phyloP scores from a whole-genome alignment of 2,113 vertebrate genomes.

The Ariopsis seemanni region DNA sequence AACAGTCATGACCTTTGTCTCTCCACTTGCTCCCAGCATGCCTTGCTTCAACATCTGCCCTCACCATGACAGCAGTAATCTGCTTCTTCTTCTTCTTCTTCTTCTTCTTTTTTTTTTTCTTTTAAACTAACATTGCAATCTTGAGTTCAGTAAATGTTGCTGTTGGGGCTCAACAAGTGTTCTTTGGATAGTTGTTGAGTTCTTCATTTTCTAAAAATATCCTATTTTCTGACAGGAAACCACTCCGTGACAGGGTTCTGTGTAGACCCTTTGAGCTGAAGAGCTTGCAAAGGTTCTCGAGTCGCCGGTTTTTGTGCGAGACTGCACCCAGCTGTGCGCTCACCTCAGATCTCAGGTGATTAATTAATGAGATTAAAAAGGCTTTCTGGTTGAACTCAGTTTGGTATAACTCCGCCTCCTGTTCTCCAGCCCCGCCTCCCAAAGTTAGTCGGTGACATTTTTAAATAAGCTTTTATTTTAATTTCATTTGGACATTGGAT shows the following conservation, averaged over 20 bases:
- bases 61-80: conserved; percentile 61
- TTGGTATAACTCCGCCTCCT: background rate
- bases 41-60: conserved; percentile 53
- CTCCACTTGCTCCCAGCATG: conserved; percentile 58
- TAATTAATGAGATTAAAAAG: conserved; percentile 33
- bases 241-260: background rate
- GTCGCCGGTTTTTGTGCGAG: background rate
- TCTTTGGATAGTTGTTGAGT: background rate
- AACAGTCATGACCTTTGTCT: conserved; percentile 59
- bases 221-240: background rate
- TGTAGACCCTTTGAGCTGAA: conserved; percentile 39
- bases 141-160: background rate
- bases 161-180: background rate
- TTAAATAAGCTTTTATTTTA: background rate
- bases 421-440: background rate
- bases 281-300: background rate
- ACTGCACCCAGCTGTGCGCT: conserved; percentile 12
- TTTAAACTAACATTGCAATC: conserved; percentile 44
- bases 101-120: conserved; percentile 26
- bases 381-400: background rate
- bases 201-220: background rate
- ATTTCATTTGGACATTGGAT: background rate
- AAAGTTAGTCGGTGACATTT: too few relatives aligned
- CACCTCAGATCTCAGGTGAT: conserved; percentile 13
- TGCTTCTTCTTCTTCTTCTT: conserved; percentile 30